Evolutionary conservation across 64 coral and sea anemone species (phyloP), one percentile per base, ranked within the genome.

Genomic region (Dendrophyllia cribrosa): DNA sequence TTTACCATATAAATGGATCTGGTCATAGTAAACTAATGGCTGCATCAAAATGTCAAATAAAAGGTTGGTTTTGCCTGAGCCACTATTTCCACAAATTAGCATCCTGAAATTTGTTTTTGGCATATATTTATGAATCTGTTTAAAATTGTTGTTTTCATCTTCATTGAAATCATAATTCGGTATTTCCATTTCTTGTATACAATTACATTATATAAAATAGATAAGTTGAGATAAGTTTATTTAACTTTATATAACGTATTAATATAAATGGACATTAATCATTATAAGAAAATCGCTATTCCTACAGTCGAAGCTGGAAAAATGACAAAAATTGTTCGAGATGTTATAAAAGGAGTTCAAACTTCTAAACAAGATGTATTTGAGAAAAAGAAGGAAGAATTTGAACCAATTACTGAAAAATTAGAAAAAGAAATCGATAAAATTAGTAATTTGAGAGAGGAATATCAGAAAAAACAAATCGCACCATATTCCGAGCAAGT

Each of bases 141-240:
- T 81, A 5, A 66, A 91, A 80, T 91, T 82, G 23, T 70, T 71
- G 14, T 91, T 23, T 59, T 15, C 34, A 34, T 34, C 2, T 1
- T 34, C 2, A 34, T 1, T 49, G 53, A 47, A 51, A 44, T 91
- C 89, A 4, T 91, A 82, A 53, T 91, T 79, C 17, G 89, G 89
- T 26, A 82, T 79, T 0, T 72, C 50, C 75, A 82, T 83, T n/a
- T n/a, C n/a, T n/a, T 25, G 58, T 91, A 91, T 91, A 82, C 13
- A 0, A 14, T 43, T 91, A 55, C 4, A 25, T 89, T 86, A 71
- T 3, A 67, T 67, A 49, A 71, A 53, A 5, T n/a, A 88, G 86
- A 88, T 89, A 76, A 89, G 12, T 89, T 91, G 5, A 91, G 76
- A 91, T 91, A 91, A 83, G 77, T 82, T 91, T 2, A 91, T 62